A percentile compares a stretch with the other conserved stretches of the same genome.
Conservation (phyloP, 2,888 invertebrate genomes). For the Aromia moschata region DNA sequence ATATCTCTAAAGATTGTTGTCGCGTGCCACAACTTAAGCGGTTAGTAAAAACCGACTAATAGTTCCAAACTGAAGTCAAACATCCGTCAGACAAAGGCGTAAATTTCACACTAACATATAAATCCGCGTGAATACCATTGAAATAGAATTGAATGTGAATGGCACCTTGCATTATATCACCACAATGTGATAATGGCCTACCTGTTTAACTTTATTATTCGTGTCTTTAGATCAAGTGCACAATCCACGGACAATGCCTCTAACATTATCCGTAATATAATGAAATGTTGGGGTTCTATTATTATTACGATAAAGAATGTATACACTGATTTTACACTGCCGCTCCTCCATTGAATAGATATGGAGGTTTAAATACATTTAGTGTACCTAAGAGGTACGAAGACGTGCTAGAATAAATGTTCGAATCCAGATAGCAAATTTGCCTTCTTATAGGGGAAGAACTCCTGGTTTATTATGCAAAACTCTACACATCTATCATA, state of each 20-base stretch:
- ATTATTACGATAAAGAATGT: slow-evolving; percentile 58
- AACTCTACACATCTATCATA: slow-evolving; percentile 48
- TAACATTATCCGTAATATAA: slow-evolving; percentile 62
- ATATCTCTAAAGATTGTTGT: not conserved
- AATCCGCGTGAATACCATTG: slow-evolving; percentile 44
- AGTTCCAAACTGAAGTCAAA: slow-evolving; percentile 17
- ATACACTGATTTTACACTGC: slow-evolving; percentile 58
- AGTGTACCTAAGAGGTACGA: slow-evolving; percentile 34
- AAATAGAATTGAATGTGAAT: slow-evolving; percentile 48
- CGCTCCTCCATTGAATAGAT: slow-evolving; percentile 43
- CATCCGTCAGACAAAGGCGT: slow-evolving; percentile 31
- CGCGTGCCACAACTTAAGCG: not conserved
- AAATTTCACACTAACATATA: slow-evolving; percentile 42
- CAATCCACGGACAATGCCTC: slow-evolving; percentile 61
- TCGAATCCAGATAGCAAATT: slow-evolving; percentile 38
- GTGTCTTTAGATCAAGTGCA: slow-evolving; percentile 62
- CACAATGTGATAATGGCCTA: slow-evolving; percentile 60
- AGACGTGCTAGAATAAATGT: slow-evolving; percentile 39
- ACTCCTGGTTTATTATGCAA: slow-evolving; percentile 46
- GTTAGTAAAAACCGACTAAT: not conserved
- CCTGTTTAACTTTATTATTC: slow-evolving; percentile 62
- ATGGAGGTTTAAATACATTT: slow-evolving; percentile 38
- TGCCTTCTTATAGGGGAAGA: slow-evolving; percentile 42
- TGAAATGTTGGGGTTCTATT: slow-evolving; percentile 61
- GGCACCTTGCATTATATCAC: slow-evolving; percentile 59